Base-by-base conservation (phyloP, 2,797 vertebrate species). In the Malurus leucopterus region DNA sequence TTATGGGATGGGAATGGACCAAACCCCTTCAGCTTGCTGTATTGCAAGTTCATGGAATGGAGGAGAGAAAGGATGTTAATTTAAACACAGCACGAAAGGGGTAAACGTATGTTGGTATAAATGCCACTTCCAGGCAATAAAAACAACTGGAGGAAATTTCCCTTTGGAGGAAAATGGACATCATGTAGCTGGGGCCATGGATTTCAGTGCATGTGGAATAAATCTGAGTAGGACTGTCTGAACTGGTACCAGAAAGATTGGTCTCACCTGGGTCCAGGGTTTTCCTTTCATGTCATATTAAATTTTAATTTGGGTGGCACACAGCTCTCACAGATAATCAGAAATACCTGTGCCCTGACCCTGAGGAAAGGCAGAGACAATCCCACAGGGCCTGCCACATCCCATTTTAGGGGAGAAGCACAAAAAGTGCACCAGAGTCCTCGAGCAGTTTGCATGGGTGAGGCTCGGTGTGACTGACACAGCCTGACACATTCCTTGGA, bases 401-500 rank as follows among this genome's bases (percentile, higher is more conserved):
- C 29, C 51, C 8, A 2, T 32, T 32, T 9, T 3, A 6, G n/a
- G n/a, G 8, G 22, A 51, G 32, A 54, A 61, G 67, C 34, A 26
- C 27, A 1, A 26, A 3, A 68, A 47, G 27, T 7, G 5, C 38
- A 9, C 36, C 64, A 13, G 4, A 1, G 4, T 8, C 47, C 69
- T 70, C 9, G 2, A 11, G 11, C 16, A 5, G 22, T 36, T 29
- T 46, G 29, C 2, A 0, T 7, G n/a, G 17, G 18, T 12, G 58
- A 23, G 38, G 17, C 49, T 70, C 0, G 0, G 6, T 17, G 67
- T 18, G 59, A 19, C 51, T 23, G 54, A 16, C 79, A 41, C 7
- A 44, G 50, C 16, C 21, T 4, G 7, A 40, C 34, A 54, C 24
- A 4, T 46, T 24, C 67, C 59, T 49, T 6, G 29, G 41, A 72